Conservation (phyloP, 2,888 invertebrate species). For the Microctonus brassicae region DNA sequence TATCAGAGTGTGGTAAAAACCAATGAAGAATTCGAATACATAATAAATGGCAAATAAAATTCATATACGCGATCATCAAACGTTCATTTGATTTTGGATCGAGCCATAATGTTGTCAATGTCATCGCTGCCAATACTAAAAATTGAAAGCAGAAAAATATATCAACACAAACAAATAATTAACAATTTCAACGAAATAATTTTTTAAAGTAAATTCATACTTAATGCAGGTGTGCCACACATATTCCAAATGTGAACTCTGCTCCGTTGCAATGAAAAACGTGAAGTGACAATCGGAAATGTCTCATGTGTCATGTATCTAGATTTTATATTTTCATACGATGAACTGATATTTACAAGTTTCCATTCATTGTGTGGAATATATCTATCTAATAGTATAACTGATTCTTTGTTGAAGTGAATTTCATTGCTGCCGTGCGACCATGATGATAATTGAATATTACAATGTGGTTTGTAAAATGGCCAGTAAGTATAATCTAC, state of each 20-base stretch:
- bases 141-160: neutral
- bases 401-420: conserved; percentile 64
- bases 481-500: conserved; percentile 76
- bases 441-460: conserved; percentile 77
- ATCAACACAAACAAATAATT: too few relatives aligned
- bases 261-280: conserved; percentile 73
- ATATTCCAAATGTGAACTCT: conserved; percentile 72
- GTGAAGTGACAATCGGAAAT: conserved; percentile 74
- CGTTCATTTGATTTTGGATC: conserved; percentile 74
- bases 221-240: conserved; percentile 71
- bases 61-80: conserved; percentile 72
- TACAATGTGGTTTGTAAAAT: conserved; percentile 76
- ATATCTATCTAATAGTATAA: conserved; percentile 29
- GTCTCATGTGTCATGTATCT: conserved; percentile 72
- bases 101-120: conserved; percentile 73
- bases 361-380: conserved; percentile 71
- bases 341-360: conserved; percentile 67
- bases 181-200: too few relatives aligned
- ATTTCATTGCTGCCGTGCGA: conserved; percentile 76
- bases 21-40: conserved; percentile 74
- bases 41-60: conserved; percentile 74
- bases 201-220: conserved; percentile 48
- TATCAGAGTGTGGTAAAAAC: conserved; percentile 73
- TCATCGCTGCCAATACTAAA: conserved; percentile 73
- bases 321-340: conserved; percentile 69